phyloP scores from a whole-genome alignment of 2,797 vertebrate species.

The Coendou prehensilis region DNA sequence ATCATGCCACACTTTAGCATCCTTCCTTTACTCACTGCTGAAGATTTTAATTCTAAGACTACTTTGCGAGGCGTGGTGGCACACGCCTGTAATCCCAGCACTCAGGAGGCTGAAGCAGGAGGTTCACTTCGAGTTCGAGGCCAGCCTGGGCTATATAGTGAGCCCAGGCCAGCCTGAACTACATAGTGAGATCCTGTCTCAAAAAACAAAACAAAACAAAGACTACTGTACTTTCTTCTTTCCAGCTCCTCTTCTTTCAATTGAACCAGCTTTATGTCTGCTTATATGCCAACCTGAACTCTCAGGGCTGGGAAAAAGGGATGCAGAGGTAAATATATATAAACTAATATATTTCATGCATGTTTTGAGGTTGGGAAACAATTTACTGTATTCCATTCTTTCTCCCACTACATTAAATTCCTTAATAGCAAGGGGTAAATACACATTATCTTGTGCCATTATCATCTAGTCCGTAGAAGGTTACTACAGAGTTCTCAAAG shows the following conservation, averaged over 20 bases:
- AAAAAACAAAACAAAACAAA: not conserved
- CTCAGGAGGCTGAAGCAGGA: not conserved
- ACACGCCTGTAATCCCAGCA: not conserved
- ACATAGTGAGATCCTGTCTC: not conserved
- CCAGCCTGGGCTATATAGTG: not conserved
- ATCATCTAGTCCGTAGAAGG: not conserved
- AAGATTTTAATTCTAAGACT: not conserved
- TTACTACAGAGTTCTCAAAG: not conserved
- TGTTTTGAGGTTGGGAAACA: not conserved
- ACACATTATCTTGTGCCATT: not conserved
- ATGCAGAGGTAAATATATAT: not conserved
- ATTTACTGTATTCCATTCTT: not conserved
- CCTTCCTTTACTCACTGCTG: not conserved
- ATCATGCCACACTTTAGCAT: not conserved
- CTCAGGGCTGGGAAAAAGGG: constrained; percentile 25
- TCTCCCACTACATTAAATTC: constrained; percentile 31
- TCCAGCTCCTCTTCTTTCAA: not conserved
- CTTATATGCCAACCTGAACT: not conserved
- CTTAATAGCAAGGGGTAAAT: not conserved
- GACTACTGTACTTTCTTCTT: not conserved
- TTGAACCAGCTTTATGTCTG: not conserved
- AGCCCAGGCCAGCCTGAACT: not conserved
- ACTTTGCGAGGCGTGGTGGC: not conserved
- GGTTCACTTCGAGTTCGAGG: not conserved
- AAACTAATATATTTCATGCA: not conserved